Percentiles rank a stretch among this genome's conserved stretches.
Conservation (phyloP, 1,140 invertebrate genomes). For the Tetragnatha versicolor region DNA sequence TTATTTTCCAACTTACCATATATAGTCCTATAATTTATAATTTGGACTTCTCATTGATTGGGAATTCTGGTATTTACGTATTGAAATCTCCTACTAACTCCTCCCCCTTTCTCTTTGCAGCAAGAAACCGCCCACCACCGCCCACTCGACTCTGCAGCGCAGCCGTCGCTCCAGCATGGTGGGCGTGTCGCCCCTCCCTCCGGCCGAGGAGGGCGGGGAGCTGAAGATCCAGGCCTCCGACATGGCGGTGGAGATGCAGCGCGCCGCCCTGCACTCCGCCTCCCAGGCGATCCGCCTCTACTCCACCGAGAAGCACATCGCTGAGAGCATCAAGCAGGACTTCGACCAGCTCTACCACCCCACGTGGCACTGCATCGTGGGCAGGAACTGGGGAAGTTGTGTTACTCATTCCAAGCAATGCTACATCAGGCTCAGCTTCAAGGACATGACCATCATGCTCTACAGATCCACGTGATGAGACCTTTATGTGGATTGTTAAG, state of each 20-base stretch:
- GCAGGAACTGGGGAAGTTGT: conserved; percentile 60
- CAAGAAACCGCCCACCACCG: conserved; percentile 10
- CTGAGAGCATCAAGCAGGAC: conserved; percentile 60
- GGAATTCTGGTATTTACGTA: too few species aligned
- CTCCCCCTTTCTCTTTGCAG: neutral
- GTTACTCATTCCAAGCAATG: conserved; percentile 60
- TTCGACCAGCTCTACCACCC: conserved; percentile 59
- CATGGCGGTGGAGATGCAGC: conserved; percentile 60
- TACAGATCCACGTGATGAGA: conserved; percentile 59
- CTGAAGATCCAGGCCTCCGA: conserved; percentile 60
- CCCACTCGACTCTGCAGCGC: neutral
- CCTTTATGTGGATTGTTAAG: too few species aligned
- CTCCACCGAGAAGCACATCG: conserved; percentile 59
- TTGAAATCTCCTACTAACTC: too few species aligned
- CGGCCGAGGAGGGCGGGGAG: conserved; percentile 31
- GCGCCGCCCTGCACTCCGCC: conserved; percentile 56
- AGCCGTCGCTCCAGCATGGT: conserved; percentile 32
- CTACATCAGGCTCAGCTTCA: conserved; percentile 58
- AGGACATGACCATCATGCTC: conserved; percentile 59
- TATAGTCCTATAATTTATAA: too few species aligned
- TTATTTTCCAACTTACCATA: too few species aligned
- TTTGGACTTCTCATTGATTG: too few species aligned
- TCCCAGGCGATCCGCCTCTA: conserved; percentile 57
- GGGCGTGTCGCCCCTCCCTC: neutral
- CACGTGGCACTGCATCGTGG: conserved; percentile 61